Percentiles rank a stretch among this genome's conserved stretches.
These are phyloP conservation scores for Acanthoscelides obtectus DNA, from an alignment of 2,888 invertebrate species.

Conservation along the genomic window DNA sequence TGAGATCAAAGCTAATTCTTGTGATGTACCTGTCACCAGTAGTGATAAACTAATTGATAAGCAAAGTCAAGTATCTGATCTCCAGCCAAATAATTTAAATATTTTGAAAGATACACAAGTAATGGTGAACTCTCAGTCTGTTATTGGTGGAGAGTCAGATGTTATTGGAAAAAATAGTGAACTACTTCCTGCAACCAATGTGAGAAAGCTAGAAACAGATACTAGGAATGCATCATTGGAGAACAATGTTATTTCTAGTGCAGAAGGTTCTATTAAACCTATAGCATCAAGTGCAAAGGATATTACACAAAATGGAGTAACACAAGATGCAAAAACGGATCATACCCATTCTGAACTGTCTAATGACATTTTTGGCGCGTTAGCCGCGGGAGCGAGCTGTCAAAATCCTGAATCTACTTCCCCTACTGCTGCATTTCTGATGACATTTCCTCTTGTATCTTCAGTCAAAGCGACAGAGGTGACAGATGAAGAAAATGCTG, in stretches of 20 bases:
- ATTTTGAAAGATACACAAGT: neutral
- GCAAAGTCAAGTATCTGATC: neutral
- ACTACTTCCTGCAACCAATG: neutral
- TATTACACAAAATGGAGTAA: neutral
- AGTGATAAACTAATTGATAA: neutral
- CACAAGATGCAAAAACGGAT: conserved; percentile 15
- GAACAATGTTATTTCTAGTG: neutral
- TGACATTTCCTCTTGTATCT: conserved; percentile 71
- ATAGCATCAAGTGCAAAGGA: neutral
- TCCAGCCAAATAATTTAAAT: neutral
- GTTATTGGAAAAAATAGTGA: neutral
- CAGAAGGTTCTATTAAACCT: neutral
- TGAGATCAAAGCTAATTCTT: neutral
- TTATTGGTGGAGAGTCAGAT: neutral
- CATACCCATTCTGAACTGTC: conserved; percentile 51
- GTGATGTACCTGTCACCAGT: neutral
- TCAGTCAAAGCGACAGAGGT: conserved; percentile 53
- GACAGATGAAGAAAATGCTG: conserved; percentile 51
- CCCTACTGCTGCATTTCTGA: conserved; percentile 71
- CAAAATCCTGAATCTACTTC: conserved; percentile 61
- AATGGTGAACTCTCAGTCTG: neutral
- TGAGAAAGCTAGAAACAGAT: neutral
- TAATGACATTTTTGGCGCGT: conserved; percentile 57
- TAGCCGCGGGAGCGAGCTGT: conserved; percentile 53
- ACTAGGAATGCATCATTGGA: neutral